A percentile compares a stretch with the other conserved stretches of the same genome.
Evolutionary conservation across 2,113 vertebrate species (phyloP).

Genomic region (Serinus canaria): DNA sequence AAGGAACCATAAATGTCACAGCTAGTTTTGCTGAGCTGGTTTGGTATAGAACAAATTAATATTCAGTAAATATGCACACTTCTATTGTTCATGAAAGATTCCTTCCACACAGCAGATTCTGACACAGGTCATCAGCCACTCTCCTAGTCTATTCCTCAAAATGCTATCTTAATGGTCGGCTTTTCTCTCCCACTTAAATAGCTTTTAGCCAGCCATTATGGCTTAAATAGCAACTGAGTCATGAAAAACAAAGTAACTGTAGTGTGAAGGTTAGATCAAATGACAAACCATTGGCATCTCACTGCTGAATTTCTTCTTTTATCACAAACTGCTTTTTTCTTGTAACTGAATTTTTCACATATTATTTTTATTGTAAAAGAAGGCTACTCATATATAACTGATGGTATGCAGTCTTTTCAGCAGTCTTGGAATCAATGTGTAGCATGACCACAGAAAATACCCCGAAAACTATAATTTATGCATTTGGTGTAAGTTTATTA

Average conservation of each 20-base stretch:
- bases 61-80: constrained; percentile 15
- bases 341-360: not conserved
- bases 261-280: constrained; percentile 61
- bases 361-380: not conserved
- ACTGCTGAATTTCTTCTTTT: not conserved
- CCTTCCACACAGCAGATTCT: not conserved
- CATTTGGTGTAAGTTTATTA: not conserved
- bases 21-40: not conserved
- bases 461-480: not conserved
- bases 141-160: constrained; percentile 6
- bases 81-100: not conserved
- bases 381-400: not conserved
- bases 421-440: not conserved
- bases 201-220: constrained; percentile 42
- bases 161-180: not conserved
- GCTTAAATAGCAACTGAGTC: constrained; percentile 42
- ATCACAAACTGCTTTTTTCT: not conserved
- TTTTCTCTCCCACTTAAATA: constrained; percentile 35
- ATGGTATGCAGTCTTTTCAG: not conserved
- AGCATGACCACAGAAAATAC: not conserved
- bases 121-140: constrained; percentile 23
- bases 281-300: not conserved
- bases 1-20: not conserved
- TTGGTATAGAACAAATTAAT: not conserved
- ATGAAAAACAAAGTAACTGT: constrained; percentile 58